Conservation (phyloP, 2,113 vertebrate genomes). For the Proteles cristata region DNA sequence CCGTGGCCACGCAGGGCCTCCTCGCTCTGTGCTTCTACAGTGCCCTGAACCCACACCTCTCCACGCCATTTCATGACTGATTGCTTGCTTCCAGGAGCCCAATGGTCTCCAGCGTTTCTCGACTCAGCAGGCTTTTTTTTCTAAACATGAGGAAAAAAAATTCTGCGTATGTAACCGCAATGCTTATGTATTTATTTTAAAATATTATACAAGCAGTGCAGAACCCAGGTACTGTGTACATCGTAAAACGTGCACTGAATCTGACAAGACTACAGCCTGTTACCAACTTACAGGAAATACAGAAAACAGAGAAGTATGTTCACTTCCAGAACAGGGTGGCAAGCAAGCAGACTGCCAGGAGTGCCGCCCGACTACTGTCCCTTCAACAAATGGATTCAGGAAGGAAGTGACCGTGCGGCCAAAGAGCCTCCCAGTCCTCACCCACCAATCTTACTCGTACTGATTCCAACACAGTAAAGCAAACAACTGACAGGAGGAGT, state of each 20-base stretch:
- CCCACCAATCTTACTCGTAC: not conserved
- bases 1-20: not conserved
- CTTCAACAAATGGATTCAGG: not conserved
- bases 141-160: not conserved
- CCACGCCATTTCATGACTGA: accelerated
- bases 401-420: not conserved
- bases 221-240: not conserved
- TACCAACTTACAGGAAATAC: not conserved
- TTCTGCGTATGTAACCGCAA: not conserved
- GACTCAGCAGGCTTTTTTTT: not conserved
- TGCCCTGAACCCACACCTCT: not conserved
- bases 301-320: not conserved
- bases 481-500: not conserved
- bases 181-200: not conserved
- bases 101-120: not conserved
- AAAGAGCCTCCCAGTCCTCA: not conserved
- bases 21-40: too few species aligned
- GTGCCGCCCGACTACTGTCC: not conserved
- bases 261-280: not conserved
- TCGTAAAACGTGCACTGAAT: not conserved
- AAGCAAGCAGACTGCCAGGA: not conserved
- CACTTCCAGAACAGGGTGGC: not conserved
- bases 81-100: not conserved
- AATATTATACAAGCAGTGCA: not conserved
- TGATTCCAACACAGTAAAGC: not conserved